A percentile compares a stretch with the other conserved stretches of the same genome.
phyloP scores from a whole-genome alignment of 1,140 invertebrate genomes.

The Trachymyrmex septentrionalis region DNA sequence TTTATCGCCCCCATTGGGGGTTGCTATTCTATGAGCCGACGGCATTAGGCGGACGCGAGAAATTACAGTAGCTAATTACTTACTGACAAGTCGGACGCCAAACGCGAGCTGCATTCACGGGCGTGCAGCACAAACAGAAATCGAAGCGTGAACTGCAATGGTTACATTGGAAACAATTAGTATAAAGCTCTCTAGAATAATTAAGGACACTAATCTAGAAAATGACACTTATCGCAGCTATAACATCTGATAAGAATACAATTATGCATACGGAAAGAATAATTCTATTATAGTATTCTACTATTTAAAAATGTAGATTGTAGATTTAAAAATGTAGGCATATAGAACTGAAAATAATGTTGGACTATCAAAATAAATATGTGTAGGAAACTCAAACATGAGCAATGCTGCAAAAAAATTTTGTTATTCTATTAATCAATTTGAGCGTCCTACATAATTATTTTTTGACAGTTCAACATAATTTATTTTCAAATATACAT shows the following conservation, averaged over 20 bases:
- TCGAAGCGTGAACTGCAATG: neutral
- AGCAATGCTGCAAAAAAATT: too few relatives aligned
- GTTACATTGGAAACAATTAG: neutral
- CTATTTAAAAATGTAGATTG: too few relatives aligned
- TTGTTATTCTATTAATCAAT: too few relatives aligned
- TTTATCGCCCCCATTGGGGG: slow-evolving; percentile 73
- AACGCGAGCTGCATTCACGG: slow-evolving; percentile 20
- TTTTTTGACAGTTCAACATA: too few relatives aligned
- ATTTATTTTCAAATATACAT: too few relatives aligned
- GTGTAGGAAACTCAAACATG: too few relatives aligned
- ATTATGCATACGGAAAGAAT: neutral
- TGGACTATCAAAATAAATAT: too few relatives aligned
- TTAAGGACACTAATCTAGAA: neutral
- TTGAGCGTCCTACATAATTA: too few relatives aligned
- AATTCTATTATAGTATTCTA: too few relatives aligned
- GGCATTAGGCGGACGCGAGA: slow-evolving; percentile 59
- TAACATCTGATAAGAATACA: neutral
- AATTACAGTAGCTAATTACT: slow-evolving; percentile 57
- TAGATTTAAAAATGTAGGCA: too few relatives aligned
- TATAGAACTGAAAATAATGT: too few relatives aligned
- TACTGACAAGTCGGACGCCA: slow-evolving; percentile 41
- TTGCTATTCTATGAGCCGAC: slow-evolving; percentile 41
- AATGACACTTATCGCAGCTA: neutral
- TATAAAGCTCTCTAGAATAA: neutral
- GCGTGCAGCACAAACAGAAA: neutral